A percentile compares a stretch with the other conserved stretches of the same genome.
phyloP scores from a whole-genome alignment of 30 jellyfish, hydroid and myxozoan species.

The Rhopilema esculentum region DNA sequence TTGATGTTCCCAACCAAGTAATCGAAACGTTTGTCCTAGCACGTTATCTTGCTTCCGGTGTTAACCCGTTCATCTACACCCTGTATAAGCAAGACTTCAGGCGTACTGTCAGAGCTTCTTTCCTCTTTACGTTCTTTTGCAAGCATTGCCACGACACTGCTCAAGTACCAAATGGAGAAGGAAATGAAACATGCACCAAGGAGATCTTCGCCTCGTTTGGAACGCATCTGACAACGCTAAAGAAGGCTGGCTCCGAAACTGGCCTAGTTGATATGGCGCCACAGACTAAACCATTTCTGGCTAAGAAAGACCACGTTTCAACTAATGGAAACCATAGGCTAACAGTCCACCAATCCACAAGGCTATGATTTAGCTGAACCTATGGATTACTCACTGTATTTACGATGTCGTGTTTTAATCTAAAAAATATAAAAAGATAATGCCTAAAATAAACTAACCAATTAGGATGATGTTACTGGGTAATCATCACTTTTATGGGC shows the following conservation, averaged over 20 bases:
- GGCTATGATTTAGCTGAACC: neutral
- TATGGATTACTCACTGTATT: neutral
- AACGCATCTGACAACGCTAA: slow-evolving; percentile 46
- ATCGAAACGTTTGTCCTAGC: slow-evolving; percentile 49
- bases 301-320: neutral
- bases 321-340: slow-evolving; percentile 17
- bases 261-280: slow-evolving; percentile 35
- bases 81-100: slow-evolving; percentile 81
- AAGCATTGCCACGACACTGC: slow-evolving; percentile 4
- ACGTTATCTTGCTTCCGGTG: slow-evolving; percentile 65
- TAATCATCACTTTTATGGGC: too few species aligned
- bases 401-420: too few species aligned
- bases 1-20: slow-evolving; percentile 3
- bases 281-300: neutral
- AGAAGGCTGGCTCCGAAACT: slow-evolving; percentile 28
- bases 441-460: too few species aligned
- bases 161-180: slow-evolving; percentile 36
- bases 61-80: slow-evolving; percentile 78
- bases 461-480: too few species aligned
- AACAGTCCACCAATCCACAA: slow-evolving; percentile 4
- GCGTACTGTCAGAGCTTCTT: slow-evolving; percentile 34
- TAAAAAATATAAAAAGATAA: too few species aligned
- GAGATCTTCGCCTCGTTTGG: slow-evolving; percentile 57
- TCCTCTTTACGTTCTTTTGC: neutral
- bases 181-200: slow-evolving; percentile 31